phyloP scores from a whole-genome alignment of 2,797 vertebrate genomes.

The Coregonus sp. region DNA sequence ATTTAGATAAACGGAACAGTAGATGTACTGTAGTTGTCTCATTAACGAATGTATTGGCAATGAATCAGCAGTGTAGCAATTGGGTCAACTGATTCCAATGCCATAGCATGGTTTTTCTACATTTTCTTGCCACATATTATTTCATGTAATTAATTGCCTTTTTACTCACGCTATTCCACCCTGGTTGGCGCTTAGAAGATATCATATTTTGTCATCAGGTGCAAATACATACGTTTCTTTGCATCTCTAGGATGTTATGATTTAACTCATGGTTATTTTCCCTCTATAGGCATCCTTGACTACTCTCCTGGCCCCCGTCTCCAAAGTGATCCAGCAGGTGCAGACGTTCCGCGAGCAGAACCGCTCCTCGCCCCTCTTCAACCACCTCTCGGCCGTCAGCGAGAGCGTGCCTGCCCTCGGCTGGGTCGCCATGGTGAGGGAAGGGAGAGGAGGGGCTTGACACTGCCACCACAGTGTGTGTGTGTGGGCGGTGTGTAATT shows the following conservation, averaged over 20 bases:
- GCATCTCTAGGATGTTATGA: background rate
- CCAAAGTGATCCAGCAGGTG: slow-evolving; percentile 83
- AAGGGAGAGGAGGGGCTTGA: background rate
- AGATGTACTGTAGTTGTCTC: background rate
- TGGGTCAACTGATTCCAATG: background rate
- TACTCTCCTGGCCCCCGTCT: slow-evolving; percentile 84
- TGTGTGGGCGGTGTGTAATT: slow-evolving; percentile 17
- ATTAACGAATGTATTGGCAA: background rate
- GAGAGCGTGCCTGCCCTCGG: slow-evolving; percentile 93
- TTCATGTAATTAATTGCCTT: too few relatives aligned
- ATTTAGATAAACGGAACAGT: background rate
- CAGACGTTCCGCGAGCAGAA: slow-evolving; percentile 91
- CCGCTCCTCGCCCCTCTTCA: slow-evolving; percentile 87
- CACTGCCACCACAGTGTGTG: background rate
- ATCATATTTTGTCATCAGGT: background rate
- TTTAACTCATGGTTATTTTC: background rate
- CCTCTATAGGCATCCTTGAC: slow-evolving; percentile 74
- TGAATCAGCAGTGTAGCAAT: background rate
- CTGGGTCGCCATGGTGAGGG: slow-evolving; percentile 91
- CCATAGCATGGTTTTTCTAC: background rate
- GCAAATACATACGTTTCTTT: background rate
- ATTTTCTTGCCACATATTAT: background rate
- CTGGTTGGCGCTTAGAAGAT: background rate
- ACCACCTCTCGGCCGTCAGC: slow-evolving; percentile 92
- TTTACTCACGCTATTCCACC: too few relatives aligned